Evolutionary conservation across 2,113 vertebrate genomes (phyloP), one percentile per base, ranked within the genome.

Genomic region (Pogona vitticeps): DNA sequence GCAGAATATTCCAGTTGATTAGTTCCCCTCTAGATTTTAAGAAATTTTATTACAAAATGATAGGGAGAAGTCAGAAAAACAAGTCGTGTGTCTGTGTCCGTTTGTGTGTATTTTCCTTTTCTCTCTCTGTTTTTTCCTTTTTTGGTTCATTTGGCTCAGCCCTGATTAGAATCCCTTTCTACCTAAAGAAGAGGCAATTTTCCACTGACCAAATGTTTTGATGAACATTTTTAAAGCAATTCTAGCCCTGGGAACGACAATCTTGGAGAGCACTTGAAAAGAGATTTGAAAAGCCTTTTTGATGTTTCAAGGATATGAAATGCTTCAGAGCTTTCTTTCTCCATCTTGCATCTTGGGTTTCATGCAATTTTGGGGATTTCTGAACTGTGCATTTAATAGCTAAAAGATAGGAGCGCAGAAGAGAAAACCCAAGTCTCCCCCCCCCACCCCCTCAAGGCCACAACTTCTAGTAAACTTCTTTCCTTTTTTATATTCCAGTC

Each of bases 281-380:
- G 38, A 67, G 59, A 76, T 67, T 76, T 87, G 58, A 85, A 88
- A 89, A 87, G 72, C 38, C 1, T 76, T 87, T 81, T 86, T 36
- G 72, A 85, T 79, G 84, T 90, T 87, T 71, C 76, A 89, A 85
- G 78, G 87, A 86, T 87, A 40, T 77, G 31, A 80, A 90, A 86
- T 88, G 20, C 13, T 89, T 90, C 75, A 72, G 67, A 84, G 84
- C 21, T 77, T 67, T 58, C 28, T 82, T 85, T 81, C 71, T 18
- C 10, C 3, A 85, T 87, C 52, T 93, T 87, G 71, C 85, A 7
- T 84, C 36, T 42, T 88, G 82, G 83, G 75, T 92, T 95, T 92
- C 40, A 56, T 65, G 65, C 52, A 85, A 10, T 84, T 90, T 91
- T 75, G 10, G 28, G 90, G 52, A 46, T 83, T 78, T 80, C 81